These are phyloP conservation scores for Tetragnatha montana DNA, from an alignment of 2,888 invertebrate genomes.

Conservation along the genomic window DNA sequence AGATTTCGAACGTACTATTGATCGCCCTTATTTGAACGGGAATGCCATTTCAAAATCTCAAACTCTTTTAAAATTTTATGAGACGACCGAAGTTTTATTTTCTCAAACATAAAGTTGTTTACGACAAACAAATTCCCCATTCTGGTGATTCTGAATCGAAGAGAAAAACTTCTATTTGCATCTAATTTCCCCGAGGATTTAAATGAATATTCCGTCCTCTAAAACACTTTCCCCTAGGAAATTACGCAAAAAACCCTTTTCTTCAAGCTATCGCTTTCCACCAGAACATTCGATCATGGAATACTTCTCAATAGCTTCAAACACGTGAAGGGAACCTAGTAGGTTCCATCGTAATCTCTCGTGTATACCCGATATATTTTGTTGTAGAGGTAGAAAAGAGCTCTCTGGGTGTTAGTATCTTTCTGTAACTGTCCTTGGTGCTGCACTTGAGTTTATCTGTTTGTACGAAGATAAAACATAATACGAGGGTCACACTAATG, in stretches of 20 bases:
- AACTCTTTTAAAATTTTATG: too few relatives aligned
- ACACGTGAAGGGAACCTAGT: background rate
- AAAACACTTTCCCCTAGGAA: background rate
- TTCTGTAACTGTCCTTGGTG: background rate
- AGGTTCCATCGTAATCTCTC: background rate
- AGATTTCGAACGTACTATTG: too few relatives aligned
- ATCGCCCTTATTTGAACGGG: too few relatives aligned
- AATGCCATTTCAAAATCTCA: too few relatives aligned
- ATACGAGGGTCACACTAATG: background rate
- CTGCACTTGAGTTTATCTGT: constrained; percentile 2
- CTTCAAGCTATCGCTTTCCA: background rate
- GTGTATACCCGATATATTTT: background rate
- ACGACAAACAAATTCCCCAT: too few relatives aligned
- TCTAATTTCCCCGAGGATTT: background rate
- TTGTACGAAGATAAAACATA: background rate
- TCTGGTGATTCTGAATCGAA: background rate
- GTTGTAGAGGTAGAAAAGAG: background rate
- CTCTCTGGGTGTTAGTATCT: background rate
- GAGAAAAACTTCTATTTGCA: background rate
- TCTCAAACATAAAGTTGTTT: too few relatives aligned
- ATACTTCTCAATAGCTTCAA: background rate
- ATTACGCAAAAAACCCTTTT: background rate
- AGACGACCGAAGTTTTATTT: too few relatives aligned
- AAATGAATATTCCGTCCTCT: background rate
- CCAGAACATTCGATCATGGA: background rate